Conservation (phyloP, 35 echinoderm and acorn worm genomes). For the Chiridota heheva region DNA sequence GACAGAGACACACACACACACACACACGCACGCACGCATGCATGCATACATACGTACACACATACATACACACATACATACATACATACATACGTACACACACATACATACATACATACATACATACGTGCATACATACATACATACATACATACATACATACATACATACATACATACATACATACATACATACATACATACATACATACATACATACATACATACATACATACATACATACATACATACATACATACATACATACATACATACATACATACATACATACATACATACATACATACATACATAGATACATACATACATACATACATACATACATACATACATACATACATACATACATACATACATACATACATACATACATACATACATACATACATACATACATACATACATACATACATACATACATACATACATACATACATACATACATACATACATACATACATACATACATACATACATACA, state of each 20-base stretch:
- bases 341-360: neutral
- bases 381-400: neutral
- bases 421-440: conserved; percentile 2
- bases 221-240: neutral
- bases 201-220: neutral
- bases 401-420: neutral
- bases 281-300: neutral
- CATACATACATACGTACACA: neutral
- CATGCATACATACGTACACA: neutral
- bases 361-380: neutral
- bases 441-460: conserved; percentile 2
- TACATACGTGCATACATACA: neutral
- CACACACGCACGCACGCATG: neutral
- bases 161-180: neutral
- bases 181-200: neutral
- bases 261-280: neutral
- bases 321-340: neutral
- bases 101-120: neutral
- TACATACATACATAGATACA: neutral
- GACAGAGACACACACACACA: no score
- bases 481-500: neutral
- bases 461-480: neutral
- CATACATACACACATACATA: neutral
- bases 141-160: neutral
- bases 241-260: neutral